Evolutionary conservation across 2,113 vertebrate species (phyloP).

Genomic region (Ptilonorhynchus violaceus): DNA sequence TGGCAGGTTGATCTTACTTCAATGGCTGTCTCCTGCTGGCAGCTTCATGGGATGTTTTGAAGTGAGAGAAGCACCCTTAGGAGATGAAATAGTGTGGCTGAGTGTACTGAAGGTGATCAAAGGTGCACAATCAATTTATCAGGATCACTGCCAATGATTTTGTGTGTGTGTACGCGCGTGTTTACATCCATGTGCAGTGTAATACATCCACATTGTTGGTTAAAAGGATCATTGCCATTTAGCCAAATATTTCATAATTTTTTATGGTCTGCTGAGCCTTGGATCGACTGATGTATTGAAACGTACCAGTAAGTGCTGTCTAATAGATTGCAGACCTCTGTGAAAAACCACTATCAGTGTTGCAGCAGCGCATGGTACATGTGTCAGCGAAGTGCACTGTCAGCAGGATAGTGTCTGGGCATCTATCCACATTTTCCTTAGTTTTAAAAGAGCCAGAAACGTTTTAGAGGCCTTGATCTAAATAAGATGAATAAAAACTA

Average conservation of each 20-base stretch:
- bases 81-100: background rate
- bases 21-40: background rate
- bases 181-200: background rate
- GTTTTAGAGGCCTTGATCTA: constrained; percentile 64
- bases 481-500: constrained; percentile 64
- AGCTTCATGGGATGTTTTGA: background rate
- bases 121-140: background rate
- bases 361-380: constrained; percentile 44
- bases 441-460: constrained; percentile 74
- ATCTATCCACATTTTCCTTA: constrained; percentile 68
- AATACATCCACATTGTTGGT: background rate
- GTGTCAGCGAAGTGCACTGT: constrained; percentile 71
- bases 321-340: constrained; percentile 78
- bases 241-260: constrained; percentile 65
- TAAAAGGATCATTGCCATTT: background rate
- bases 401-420: constrained; percentile 75
- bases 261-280: constrained; percentile 71
- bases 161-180: background rate
- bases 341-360: constrained; percentile 62
- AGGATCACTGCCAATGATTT: background rate
- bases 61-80: background rate
- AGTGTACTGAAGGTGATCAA: accelerated
- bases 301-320: constrained; percentile 58
- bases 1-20: background rate
- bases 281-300: constrained; percentile 62